phyloP scores from a whole-genome alignment of 2,797 vertebrate genomes.

The Esox lucius region DNA sequence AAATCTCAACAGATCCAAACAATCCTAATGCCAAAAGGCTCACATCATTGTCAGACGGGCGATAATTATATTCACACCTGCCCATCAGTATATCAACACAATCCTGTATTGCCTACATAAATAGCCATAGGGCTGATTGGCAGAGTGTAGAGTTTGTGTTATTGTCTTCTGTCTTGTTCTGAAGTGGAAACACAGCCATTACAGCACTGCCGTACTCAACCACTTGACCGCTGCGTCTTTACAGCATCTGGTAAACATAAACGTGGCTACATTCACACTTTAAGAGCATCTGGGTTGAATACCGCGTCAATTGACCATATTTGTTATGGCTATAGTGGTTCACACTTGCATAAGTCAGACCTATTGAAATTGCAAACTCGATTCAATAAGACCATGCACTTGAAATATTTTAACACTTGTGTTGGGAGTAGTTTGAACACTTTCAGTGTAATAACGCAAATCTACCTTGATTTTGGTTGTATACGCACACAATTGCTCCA shows the following conservation, averaged over 20 bases:
- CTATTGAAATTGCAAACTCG: neutral
- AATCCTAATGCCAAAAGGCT: neutral
- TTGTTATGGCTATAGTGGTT: constrained; percentile 27
- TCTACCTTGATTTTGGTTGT: neutral
- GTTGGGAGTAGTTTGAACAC: too few species aligned
- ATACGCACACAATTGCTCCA: neutral
- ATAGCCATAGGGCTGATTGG: neutral
- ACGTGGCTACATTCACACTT: constrained; percentile 38
- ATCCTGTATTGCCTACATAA: neutral
- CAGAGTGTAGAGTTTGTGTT: constrained; percentile 15
- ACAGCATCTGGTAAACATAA: constrained; percentile 48
- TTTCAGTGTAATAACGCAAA: neutral
- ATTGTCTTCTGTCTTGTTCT: constrained; percentile 32
- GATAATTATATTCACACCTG: constrained; percentile 21
- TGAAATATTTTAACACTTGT: too few species aligned
- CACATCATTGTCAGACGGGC: neutral
- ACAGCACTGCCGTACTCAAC: constrained; percentile 22
- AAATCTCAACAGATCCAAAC: neutral
- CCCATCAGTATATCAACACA: constrained; percentile 4
- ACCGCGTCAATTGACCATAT: neutral
- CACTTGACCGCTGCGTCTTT: constrained; percentile 5
- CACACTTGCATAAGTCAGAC: constrained; percentile 27
- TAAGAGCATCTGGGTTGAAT: constrained; percentile 24
- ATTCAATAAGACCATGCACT: neutral
- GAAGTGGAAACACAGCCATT: constrained; percentile 50